Evolutionary conservation across 2,888 invertebrate species (phyloP).

Genomic region (Stomorhina lunata): DNA sequence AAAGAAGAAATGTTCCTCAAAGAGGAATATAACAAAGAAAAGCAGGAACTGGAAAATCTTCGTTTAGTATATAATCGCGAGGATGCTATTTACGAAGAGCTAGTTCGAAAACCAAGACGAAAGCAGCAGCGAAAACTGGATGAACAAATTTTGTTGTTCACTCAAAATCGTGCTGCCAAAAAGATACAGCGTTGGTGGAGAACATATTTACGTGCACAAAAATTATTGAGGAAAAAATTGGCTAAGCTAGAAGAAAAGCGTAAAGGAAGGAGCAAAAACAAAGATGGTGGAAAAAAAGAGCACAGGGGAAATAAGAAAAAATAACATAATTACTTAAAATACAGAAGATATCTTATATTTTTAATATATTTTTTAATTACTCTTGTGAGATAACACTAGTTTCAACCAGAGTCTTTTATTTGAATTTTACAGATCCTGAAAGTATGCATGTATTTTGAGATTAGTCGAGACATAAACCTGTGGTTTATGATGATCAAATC

Average conservation of each 20-base stretch:
- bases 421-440: too few relatives aligned
- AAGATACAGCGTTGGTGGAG: slow-evolving; percentile 55
- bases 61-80: slow-evolving; percentile 19
- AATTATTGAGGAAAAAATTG: neutral
- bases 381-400: too few relatives aligned
- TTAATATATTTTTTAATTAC: too few relatives aligned
- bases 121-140: slow-evolving; percentile 2
- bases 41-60: slow-evolving; percentile 38
- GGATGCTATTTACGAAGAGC: slow-evolving; percentile 34
- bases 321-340: too few relatives aligned
- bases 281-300: neutral
- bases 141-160: slow-evolving; percentile 9
- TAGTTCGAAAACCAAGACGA: neutral
- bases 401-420: too few relatives aligned
- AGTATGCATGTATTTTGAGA: too few relatives aligned
- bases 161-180: slow-evolving; percentile 26
- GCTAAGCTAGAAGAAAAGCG: neutral
- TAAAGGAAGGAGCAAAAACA: neutral
- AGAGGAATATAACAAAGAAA: slow-evolving; percentile 22
- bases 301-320: neutral
- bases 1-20: slow-evolving; percentile 19
- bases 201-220: neutral
- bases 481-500: too few relatives aligned
- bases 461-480: too few relatives aligned
- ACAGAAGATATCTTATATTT: too few relatives aligned